Percentiles rank a stretch among this genome's conserved stretches.
phyloP scores from a whole-genome alignment of 2,888 invertebrate genomes.

The Melanophora roralis region DNA sequence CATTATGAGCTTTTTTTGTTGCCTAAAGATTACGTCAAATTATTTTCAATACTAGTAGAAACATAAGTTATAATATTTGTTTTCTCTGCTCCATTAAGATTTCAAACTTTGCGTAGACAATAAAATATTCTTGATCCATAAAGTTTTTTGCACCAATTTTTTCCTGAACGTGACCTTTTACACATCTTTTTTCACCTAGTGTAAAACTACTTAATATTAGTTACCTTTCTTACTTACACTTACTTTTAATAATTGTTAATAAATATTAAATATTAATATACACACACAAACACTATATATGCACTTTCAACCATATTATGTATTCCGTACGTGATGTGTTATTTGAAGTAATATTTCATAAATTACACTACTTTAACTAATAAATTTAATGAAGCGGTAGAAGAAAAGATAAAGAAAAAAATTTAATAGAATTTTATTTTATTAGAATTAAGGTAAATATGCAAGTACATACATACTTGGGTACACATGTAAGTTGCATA shows the following conservation, averaged over 20 bases:
- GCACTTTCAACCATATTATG: conserved; percentile 43
- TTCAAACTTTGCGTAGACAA: too few species aligned
- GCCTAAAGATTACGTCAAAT: too few species aligned
- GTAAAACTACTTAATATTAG: not conserved
- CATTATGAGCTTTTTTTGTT: too few species aligned
- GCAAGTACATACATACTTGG: not conserved
- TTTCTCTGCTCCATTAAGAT: too few species aligned
- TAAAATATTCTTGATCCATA: too few species aligned
- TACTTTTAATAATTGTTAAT: conserved; percentile 56
- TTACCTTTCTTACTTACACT: conserved; percentile 3
- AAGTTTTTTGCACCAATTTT: too few species aligned
- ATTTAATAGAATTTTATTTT: conserved; percentile 17
- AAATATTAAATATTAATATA: conserved; percentile 58
- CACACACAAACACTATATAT: too few species aligned
- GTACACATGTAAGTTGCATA: too few species aligned
- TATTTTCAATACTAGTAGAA: too few species aligned
- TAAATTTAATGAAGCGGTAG: not conserved
- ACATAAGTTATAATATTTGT: too few species aligned
- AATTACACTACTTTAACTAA: conserved; percentile 42
- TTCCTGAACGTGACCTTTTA: too few species aligned
- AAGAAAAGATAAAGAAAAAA: conserved; percentile 5
- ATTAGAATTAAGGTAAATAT: not conserved
- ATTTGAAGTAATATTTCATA: conserved; percentile 68
- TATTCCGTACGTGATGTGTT: conserved; percentile 67
- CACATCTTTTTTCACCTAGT: not conserved